Evolutionary conservation across 2,113 vertebrate species (phyloP).

Genomic region (Cacatua alba): DNA sequence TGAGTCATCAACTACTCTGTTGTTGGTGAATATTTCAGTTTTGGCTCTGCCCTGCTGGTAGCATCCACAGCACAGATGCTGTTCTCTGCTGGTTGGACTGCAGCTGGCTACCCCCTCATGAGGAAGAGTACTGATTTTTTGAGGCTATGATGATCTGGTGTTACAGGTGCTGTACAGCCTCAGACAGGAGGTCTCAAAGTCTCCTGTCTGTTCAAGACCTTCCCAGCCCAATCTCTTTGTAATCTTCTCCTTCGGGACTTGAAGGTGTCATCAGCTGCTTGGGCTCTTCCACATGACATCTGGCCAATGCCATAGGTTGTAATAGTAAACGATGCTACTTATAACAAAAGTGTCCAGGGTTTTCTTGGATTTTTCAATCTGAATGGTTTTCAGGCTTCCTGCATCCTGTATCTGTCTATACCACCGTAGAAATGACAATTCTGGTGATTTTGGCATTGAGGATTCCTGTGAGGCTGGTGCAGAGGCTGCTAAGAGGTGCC

Average conservation of each 20-base stretch:
- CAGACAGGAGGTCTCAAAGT: accelerated
- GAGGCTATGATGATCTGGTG: neutral
- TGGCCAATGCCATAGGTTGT: neutral
- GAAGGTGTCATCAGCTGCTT: neutral
- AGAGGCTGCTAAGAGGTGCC: neutral
- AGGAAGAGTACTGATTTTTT: neutral
- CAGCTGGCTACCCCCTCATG: neutral
- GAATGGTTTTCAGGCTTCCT: neutral
- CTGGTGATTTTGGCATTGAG: neutral
- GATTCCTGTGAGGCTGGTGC: neutral
- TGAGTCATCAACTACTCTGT: neutral
- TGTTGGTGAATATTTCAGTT: neutral
- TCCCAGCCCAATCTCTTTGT: neutral
- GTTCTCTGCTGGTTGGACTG: neutral
- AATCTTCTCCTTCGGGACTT: neutral
- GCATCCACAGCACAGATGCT: neutral
- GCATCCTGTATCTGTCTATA: neutral
- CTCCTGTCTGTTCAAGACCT: neutral
- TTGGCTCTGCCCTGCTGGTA: neutral
- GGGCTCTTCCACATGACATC: neutral
- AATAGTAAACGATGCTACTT: neutral
- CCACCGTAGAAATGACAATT: neutral
- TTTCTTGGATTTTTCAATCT: neutral
- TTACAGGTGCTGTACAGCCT: neutral
- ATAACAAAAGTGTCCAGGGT: neutral